phyloP scores from a whole-genome alignment of 2,888 invertebrate genomes.

The Rhorus exstirpatorius region DNA sequence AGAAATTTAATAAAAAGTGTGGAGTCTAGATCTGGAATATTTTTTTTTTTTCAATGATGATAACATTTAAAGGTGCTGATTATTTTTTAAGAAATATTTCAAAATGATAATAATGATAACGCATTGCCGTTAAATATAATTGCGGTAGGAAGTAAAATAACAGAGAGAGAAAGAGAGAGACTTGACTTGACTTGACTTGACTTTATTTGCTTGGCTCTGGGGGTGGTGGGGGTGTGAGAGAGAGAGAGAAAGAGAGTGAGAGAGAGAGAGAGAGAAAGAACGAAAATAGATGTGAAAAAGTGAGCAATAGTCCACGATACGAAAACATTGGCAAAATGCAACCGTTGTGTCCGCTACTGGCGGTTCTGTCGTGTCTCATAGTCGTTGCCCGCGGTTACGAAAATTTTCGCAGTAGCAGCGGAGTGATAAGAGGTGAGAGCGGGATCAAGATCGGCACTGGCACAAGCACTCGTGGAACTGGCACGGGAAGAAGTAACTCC shows the following conservation, averaged over 20 bases:
- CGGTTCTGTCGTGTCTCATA: conserved; percentile 65
- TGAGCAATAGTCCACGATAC: not conserved
- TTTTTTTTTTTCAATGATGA: too few relatives aligned
- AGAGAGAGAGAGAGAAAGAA: conserved; percentile 4
- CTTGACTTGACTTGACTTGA: too few relatives aligned
- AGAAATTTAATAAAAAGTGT: not conserved
- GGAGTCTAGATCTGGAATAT: not conserved
- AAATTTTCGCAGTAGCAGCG: conserved; percentile 74
- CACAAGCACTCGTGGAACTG: conserved; percentile 78
- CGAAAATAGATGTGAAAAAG: not conserved
- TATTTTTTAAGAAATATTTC: not conserved
- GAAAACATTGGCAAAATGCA: conserved; percentile 58
- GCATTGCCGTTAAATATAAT: not conserved
- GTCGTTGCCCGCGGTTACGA: conserved; percentile 70
- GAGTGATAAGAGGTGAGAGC: conserved; percentile 81
- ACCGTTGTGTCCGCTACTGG: conserved; percentile 57
- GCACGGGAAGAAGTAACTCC: conserved; percentile 78
- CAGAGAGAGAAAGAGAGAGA: too few relatives aligned
- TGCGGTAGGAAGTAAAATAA: too few relatives aligned
- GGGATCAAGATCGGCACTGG: conserved; percentile 83
- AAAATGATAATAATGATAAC: not conserved
- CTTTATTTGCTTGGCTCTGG: too few relatives aligned
- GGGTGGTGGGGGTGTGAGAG: too few relatives aligned
- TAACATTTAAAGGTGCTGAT: not conserved
- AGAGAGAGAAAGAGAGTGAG: too few relatives aligned